Conservation (phyloP, 2,797 vertebrate species). For the Paramormyrops hopkinsi region DNA sequence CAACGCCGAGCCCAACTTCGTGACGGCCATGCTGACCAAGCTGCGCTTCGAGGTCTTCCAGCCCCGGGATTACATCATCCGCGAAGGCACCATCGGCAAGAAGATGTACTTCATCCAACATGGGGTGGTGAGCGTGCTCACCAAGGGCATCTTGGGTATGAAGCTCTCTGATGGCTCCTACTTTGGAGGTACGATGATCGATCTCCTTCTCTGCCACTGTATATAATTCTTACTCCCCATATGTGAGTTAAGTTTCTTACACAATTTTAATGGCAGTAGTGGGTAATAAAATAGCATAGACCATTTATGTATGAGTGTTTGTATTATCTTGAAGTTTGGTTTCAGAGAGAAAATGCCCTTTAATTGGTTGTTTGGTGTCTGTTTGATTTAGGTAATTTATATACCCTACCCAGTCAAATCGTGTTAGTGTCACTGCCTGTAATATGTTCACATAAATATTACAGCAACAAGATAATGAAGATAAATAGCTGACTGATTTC, state of each 20-base stretch:
- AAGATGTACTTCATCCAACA: slow-evolving; percentile 98
- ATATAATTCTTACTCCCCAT: neutral
- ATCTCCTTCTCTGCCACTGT: neutral
- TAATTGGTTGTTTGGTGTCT: neutral
- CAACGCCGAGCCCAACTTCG: slow-evolving; percentile 88
- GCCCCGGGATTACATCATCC: slow-evolving; percentile 83
- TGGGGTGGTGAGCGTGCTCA: slow-evolving; percentile 85
- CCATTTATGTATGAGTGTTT: neutral
- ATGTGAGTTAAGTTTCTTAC: neutral
- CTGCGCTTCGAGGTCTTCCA: slow-evolving; percentile 90
- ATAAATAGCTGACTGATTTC: slow-evolving; percentile 13
- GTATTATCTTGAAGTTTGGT: neutral
- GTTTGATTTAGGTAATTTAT: neutral
- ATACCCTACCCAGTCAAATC: slow-evolving; percentile 1
- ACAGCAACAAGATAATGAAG: slow-evolving; percentile 2
- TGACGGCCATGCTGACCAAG: slow-evolving; percentile 89
- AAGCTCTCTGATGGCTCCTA: slow-evolving; percentile 89
- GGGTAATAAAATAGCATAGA: neutral
- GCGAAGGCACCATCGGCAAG: slow-evolving; percentile 88
- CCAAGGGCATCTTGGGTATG: slow-evolving; percentile 87
- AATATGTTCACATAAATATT: slow-evolving; percentile 1
- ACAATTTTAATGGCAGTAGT: neutral
- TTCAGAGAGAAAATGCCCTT: neutral
- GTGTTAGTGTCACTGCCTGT: slow-evolving; percentile 11
- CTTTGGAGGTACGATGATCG: slow-evolving; percentile 73